Evolutionary conservation across 2,797 vertebrate genomes (phyloP).

Genomic region (Apogon hyalosoma): DNA sequence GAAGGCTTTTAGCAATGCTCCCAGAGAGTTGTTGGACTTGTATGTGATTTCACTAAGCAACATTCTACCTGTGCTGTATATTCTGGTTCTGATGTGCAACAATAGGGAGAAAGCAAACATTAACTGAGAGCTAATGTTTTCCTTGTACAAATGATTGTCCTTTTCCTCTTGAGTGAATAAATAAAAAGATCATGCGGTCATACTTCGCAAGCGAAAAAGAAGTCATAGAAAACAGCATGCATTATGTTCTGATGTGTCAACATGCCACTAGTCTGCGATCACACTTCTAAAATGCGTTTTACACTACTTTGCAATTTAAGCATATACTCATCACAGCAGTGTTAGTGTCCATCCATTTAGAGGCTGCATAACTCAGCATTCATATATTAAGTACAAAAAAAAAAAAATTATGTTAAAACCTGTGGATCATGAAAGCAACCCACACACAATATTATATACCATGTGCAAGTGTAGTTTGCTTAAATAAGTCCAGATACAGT

Average conservation of each 20-base stretch:
- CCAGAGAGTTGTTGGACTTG: no score
- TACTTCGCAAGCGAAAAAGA: slow-evolving; percentile 10
- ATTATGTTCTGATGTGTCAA: slow-evolving; percentile 19
- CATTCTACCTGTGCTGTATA: no score
- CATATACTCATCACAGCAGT: neutral
- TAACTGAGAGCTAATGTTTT: neutral
- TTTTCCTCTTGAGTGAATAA: slow-evolving; percentile 17
- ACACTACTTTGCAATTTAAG: slow-evolving; percentile 1
- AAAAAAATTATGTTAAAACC: neutral
- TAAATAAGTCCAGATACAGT: no score
- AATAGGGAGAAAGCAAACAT: no score
- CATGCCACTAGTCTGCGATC: slow-evolving; percentile 15
- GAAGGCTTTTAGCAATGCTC: no score
- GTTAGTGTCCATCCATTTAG: neutral
- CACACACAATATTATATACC: no score
- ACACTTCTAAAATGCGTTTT: slow-evolving; percentile 1
- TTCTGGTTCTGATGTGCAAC: neutral
- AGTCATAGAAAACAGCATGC: slow-evolving; percentile 22
- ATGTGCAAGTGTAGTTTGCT: no score
- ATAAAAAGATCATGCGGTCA: slow-evolving; percentile 31
- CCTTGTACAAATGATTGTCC: slow-evolving; percentile 34
- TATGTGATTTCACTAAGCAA: no score
- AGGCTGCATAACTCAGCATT: neutral
- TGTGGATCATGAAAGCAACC: neutral
- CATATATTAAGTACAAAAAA: neutral